phyloP scores from a whole-genome alignment of 2,797 vertebrate species.

The Cichlasoma orientale region DNA sequence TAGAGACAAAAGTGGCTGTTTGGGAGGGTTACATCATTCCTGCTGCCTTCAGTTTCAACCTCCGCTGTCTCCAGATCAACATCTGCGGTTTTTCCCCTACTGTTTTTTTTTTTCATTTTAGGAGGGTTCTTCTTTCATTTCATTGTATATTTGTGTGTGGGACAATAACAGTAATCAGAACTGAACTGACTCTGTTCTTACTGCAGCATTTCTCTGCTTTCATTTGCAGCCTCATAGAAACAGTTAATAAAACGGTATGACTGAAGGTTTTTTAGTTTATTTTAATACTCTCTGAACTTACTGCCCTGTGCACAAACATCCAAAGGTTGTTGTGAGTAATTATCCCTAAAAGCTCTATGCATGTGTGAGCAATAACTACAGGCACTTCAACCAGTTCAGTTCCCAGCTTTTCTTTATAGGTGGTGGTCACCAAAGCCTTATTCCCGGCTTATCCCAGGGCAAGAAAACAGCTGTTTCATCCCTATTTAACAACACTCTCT shows the following conservation, averaged over 20 bases:
- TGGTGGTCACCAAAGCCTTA: no score
- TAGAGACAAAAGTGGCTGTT: not conserved
- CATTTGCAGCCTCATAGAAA: not conserved
- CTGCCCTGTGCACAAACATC: not conserved
- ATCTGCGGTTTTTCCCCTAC: conserved; percentile 1
- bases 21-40: conserved; percentile 6
- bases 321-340: not conserved
- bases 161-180: not conserved
- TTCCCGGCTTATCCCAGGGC: no score
- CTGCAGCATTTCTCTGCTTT: not conserved
- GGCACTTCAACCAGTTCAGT: no score
- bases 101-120: not conserved
- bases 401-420: no score
- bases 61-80: not conserved
- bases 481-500: no score
- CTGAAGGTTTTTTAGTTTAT: no score
- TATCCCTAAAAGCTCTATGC: accelerated
- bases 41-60: not conserved
- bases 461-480: no score
- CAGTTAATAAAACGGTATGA: not conserved
- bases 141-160: no score
- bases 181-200: not conserved
- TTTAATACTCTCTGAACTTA: no score
- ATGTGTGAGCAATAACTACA: accelerated
- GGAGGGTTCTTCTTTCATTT: not conserved